These are phyloP conservation scores for Stenchaetothrips biformis DNA, from an alignment of 2,888 invertebrate species.

Conservation along the genomic window DNA sequence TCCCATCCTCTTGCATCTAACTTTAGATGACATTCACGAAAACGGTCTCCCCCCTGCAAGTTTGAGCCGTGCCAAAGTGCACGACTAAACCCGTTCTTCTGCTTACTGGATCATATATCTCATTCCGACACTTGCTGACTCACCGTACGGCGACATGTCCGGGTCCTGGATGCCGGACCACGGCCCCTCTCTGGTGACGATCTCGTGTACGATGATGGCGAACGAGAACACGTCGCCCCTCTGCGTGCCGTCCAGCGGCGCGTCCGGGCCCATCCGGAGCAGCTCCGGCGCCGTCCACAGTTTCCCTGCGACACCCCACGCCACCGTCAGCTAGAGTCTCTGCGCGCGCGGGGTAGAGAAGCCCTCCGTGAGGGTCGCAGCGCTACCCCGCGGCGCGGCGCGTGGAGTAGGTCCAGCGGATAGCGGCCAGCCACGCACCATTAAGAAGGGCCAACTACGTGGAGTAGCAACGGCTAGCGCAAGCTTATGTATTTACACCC, in stretches of 20 bases:
- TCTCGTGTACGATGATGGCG: slow-evolving; percentile 90
- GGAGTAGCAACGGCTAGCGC: no score
- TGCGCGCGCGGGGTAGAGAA: not conserved
- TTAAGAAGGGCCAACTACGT: no score
- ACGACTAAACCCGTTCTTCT: no score
- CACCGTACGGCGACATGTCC: slow-evolving; percentile 20
- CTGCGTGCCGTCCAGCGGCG: slow-evolving; percentile 69
- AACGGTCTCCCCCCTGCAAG: no score
- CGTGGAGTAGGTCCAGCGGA: not conserved
- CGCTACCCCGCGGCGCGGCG: not conserved
- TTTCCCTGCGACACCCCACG: slow-evolving; percentile 56
- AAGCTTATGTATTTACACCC: no score
- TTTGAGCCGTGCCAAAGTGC: no score
- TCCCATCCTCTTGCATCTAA: no score
- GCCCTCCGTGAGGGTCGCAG: not conserved
- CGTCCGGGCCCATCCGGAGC: slow-evolving; percentile 57
- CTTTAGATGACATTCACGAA: no score
- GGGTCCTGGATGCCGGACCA: slow-evolving; percentile 48
- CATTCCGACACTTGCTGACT: not conserved
- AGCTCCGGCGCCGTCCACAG: slow-evolving; percentile 92
- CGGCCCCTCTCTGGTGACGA: slow-evolving; percentile 79
- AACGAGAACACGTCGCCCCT: slow-evolving; percentile 96
- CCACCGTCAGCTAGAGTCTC: no score
- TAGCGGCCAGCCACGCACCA: not conserved
- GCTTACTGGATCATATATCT: no score